These are phyloP conservation scores for Salvelinus alpinus DNA, from an alignment of 2,113 vertebrate genomes.

Conservation along the genomic window DNA sequence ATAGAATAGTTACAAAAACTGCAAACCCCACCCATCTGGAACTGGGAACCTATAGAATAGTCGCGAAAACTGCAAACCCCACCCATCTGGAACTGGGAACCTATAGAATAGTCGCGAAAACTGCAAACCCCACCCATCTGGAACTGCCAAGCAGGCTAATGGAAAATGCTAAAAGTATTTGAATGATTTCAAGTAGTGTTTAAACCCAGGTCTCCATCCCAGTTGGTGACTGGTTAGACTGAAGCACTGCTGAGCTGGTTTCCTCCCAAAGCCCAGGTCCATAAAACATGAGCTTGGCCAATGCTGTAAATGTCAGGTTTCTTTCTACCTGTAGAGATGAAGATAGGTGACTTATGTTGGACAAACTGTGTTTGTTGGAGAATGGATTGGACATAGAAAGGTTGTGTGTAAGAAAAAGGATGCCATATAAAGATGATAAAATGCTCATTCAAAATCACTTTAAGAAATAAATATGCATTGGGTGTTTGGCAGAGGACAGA, in stretches of 20 bases:
- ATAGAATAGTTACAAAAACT: too few relatives aligned
- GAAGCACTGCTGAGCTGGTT: constrained; percentile 42
- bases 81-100: neutral
- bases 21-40: neutral
- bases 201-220: too few relatives aligned
- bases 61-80: neutral
- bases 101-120: neutral
- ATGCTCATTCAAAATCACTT: constrained; percentile 2
- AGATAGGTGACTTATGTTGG: constrained; percentile 3
- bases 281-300: constrained; percentile 33
- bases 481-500: too few relatives aligned
- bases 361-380: constrained; percentile 12
- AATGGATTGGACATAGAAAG: neutral
- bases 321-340: constrained; percentile 30
- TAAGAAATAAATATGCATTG: neutral
- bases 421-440: too few relatives aligned
- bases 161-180: too few relatives aligned
- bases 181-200: too few relatives aligned
- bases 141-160: too few relatives aligned
- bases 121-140: neutral
- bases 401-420: neutral
- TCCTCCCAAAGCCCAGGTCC: constrained; percentile 42
- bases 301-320: constrained; percentile 22
- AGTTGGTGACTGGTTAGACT: neutral
- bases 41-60: too few relatives aligned